Conservation (phyloP, 2,888 invertebrate genomes). For the Rotaria sp. region DNA sequence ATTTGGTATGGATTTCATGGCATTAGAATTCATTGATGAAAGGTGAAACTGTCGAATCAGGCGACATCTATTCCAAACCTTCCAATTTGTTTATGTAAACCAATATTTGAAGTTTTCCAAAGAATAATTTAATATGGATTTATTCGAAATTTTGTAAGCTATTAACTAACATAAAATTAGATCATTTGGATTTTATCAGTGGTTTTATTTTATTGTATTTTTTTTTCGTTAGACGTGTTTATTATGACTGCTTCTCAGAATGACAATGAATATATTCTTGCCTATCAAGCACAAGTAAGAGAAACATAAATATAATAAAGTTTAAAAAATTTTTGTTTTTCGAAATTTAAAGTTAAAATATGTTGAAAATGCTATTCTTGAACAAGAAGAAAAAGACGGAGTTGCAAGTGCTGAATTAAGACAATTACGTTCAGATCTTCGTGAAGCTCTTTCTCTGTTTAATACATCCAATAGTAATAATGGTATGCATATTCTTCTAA, state of each 20-base stretch:
- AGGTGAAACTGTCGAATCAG: neutral
- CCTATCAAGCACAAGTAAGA: neutral
- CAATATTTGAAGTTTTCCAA: neutral
- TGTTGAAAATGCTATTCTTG: neutral
- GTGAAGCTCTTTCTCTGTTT: neutral
- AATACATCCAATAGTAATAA: neutral
- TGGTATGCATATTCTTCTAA: neutral
- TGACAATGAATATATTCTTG: neutral
- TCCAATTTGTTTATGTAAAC: neutral
- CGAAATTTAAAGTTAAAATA: neutral
- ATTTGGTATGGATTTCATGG: too few species aligned
- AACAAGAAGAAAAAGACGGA: neutral
- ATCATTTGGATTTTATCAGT: neutral
- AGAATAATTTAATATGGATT: neutral
- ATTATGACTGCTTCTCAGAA: neutral
- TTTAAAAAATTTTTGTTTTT: neutral
- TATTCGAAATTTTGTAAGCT: neutral
- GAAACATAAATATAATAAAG: neutral
- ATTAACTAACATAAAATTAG: neutral
- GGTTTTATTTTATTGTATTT: neutral
- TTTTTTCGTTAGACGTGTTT: neutral
- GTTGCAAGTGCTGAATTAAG: neutral
- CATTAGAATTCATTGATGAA: too few species aligned
- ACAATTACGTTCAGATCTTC: slow-evolving; percentile 1
- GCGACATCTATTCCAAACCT: neutral